Base-by-base conservation (phyloP, 2,888 invertebrate species). In the Oxycera nigricornis region DNA sequence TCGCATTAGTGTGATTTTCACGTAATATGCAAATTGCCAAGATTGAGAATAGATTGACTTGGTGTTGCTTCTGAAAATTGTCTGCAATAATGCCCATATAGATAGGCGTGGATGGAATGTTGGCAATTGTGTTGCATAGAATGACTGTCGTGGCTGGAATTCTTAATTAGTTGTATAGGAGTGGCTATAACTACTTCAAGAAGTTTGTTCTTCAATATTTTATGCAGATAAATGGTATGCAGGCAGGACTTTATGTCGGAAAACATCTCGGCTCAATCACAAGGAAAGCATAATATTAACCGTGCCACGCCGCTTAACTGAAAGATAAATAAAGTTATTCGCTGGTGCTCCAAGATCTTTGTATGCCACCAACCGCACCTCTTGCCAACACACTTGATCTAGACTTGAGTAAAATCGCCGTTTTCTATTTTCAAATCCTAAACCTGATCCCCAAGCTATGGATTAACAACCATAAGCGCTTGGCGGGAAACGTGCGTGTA, bases 1-100 rank as follows among this genome's bases (percentile, higher is more conserved):
- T 31, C 26, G 9, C 17, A 17, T 59, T 9, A 31, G 22, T 7
- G 55, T 52, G 52, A 20, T 2, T 24, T 30, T 70, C 70, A 70
- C 70, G 70, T 70, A 70, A 22, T 70, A 70, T 70, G 70, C 70
- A 70, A 70, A 70, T 70, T 26, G 26, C 17, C 11, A 65, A 65
- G 39, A 65, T 41, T 68, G 17, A 68, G 11, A 50, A 46, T 50
- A 28, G 62, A 55, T 7, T 31, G 31, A 31, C 26, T 46, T 35
- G 46, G 26, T 17, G 67, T 50, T 68, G 26, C 46, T 46, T n/a
- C 28, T 68, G 50, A 68, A 68, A 39, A 39, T 65, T 65, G 41
- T 41, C 24, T 9, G 11, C 55, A 55, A 70, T 52, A 65, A 65
- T 65, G 41, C 17, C 65, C 65, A 41, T 65, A 41, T 30, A 65